These are phyloP conservation scores for Drosophila auraria DNA, from an alignment of 1,140 invertebrate species.

Conservation along the genomic window DNA sequence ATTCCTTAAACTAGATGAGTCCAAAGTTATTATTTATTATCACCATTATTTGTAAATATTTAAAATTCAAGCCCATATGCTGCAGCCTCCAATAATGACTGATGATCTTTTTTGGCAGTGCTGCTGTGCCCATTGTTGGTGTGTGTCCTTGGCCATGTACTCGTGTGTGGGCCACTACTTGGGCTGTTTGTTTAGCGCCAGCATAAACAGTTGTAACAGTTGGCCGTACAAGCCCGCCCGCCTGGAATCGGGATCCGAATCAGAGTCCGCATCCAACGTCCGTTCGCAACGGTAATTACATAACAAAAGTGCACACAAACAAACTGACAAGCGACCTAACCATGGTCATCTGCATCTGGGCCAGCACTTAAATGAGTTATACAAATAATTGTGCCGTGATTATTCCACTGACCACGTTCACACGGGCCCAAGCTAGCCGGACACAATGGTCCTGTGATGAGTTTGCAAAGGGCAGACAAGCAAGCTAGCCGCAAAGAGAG, in stretches of 20 bases:
- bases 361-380: conserved; percentile 70
- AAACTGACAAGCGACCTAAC: conserved; percentile 33
- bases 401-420: conserved; percentile 57
- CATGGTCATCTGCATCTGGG: conserved; percentile 50
- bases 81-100: neutral
- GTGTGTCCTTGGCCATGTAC: conserved; percentile 41
- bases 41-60: neutral
- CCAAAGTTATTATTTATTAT: neutral
- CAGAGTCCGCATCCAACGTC: conserved; percentile 17
- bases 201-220: conserved; percentile 81
- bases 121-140: neutral
- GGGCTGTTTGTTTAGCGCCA: conserved; percentile 69
- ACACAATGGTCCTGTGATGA: conserved; percentile 33
- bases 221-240: conserved; percentile 59
- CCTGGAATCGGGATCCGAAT: conserved; percentile 1
- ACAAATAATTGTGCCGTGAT: conserved; percentile 74
- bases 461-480: conserved; percentile 8
- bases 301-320: conserved; percentile 74
- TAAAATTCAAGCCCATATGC: neutral
- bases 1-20: neutral
- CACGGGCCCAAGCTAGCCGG: conserved; percentile 14
- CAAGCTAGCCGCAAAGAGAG: conserved; percentile 8
- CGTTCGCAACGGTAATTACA: conserved; percentile 67
- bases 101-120: neutral
- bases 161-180: conserved; percentile 40